Evolutionary conservation across 2,113 vertebrate genomes (phyloP).

Genomic region (Pyrgilauda ruficollis): DNA sequence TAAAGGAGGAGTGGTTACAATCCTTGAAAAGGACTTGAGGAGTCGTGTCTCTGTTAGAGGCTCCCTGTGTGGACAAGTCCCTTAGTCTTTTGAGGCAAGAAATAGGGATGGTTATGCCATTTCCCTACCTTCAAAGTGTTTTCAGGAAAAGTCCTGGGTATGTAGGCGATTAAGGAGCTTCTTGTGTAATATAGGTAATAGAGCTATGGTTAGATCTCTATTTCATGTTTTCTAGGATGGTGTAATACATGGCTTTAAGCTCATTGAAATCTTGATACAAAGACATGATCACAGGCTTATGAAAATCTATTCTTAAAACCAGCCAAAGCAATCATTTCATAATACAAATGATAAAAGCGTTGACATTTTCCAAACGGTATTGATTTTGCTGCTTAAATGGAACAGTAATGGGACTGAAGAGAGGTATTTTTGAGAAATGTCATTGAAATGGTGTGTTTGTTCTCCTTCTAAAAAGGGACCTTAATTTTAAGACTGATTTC

Average conservation of each 20-base stretch:
- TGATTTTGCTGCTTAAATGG: not conserved
- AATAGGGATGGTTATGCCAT: not conserved
- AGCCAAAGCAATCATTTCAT: not conserved
- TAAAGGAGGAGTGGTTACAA: not conserved
- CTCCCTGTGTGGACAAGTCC: not conserved
- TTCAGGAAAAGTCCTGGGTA: not conserved
- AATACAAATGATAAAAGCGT: not conserved
- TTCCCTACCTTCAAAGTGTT: not conserved
- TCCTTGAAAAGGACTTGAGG: not conserved
- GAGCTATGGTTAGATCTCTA: not conserved
- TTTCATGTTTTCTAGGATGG: not conserved
- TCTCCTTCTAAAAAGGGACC: not conserved
- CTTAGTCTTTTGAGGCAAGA: not conserved
- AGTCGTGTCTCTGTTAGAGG: not conserved
- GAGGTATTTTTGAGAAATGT: not conserved
- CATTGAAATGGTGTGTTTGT: not conserved
- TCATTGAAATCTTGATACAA: not conserved
- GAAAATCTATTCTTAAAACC: not conserved
- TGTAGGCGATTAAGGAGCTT: not conserved
- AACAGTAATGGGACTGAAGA: not conserved
- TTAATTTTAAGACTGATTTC: not conserved
- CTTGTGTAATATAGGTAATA: not conserved
- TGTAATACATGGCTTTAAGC: not conserved
- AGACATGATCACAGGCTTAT: not conserved
- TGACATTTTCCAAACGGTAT: not conserved